Conservation (phyloP, 2,797 vertebrate species). For the Chiloscyllium punctatum region DNA sequence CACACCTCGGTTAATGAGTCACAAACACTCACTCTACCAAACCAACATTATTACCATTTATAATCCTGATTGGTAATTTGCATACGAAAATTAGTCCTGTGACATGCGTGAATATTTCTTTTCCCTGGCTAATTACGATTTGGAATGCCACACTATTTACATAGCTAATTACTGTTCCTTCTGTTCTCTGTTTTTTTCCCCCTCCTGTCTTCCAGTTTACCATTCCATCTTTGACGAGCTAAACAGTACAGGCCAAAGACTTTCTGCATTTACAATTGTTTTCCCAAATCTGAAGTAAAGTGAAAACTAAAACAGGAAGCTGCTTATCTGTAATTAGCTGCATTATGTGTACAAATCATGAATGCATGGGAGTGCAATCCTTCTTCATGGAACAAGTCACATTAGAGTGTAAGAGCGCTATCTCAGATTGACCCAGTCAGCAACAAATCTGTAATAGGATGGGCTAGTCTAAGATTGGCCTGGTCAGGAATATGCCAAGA, state of each 20-base stretch:
- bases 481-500: neutral
- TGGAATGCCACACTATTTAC: constrained; percentile 99
- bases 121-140: constrained; percentile 93
- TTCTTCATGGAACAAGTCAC: neutral
- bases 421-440: neutral
- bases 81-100: constrained; percentile 95
- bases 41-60: constrained; percentile 95
- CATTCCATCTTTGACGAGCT: neutral
- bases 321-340: neutral
- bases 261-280: neutral
- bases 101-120: constrained; percentile 85
- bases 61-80: constrained; percentile 98
- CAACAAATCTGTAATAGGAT: neutral
- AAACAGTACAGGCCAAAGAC: neutral
- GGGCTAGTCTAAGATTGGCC: neutral
- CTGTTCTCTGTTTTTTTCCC: constrained; percentile 79
- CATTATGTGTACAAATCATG: neutral
- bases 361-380: neutral
- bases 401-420: neutral
- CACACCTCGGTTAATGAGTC: constrained; percentile 75
- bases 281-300: neutral
- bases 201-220: constrained; percentile 33
- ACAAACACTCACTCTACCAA: constrained; percentile 74
- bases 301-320: neutral
- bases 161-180: constrained; percentile 99